Base-by-base conservation (phyloP, 2,888 invertebrate species). In the Lysandra coridon region DNA sequence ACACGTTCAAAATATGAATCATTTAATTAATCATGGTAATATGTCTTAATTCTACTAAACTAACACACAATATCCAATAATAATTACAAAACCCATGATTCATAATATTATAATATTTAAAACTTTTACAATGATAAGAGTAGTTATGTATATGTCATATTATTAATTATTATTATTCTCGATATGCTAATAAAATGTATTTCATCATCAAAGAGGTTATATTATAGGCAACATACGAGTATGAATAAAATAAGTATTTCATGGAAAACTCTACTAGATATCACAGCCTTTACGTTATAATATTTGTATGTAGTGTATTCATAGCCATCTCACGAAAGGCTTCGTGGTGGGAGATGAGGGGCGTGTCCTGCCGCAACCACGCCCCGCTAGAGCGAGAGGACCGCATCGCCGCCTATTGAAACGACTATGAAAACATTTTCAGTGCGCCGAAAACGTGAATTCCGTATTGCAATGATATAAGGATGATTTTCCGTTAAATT, bases 371-470 rank as follows among this genome's bases (percentile, higher is more conserved):
- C 14, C 73, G 78, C 76, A 81, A 90, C 88, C 93, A 93, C 94
- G 92, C 94, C 94, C 89, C 87, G 85, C 86, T 86, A 87, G 90
- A 90, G 88, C 87, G 91, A 89, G 90, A 91, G 87, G 86, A 85
- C 86, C 84, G 84, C 85, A 85, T 83, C 88, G 84, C 92, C 93
- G 92, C 93, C 93, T 90, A 93, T 91, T 87, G 83, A 83, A 83
- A 81, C 84, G 86, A 84, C 84, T 83, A 84, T 81, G 82, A 85
- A 86, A 60, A 60, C 23, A 85, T 87, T 83, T 86, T 84, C 84
- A 82, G 83, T 74, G 80, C 73, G 79, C 73, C 64, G 82, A 78
- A 81, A 81, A 64, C 53, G 73, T 78, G 78, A 78, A 80, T 80
- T 2, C 85, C 80, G 69, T 84, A 85, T 80, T 23, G n/a, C 81